These are phyloP conservation scores for Synergus itoensis DNA, from an alignment of 2,888 invertebrate genomes.

Conservation along the genomic window DNA sequence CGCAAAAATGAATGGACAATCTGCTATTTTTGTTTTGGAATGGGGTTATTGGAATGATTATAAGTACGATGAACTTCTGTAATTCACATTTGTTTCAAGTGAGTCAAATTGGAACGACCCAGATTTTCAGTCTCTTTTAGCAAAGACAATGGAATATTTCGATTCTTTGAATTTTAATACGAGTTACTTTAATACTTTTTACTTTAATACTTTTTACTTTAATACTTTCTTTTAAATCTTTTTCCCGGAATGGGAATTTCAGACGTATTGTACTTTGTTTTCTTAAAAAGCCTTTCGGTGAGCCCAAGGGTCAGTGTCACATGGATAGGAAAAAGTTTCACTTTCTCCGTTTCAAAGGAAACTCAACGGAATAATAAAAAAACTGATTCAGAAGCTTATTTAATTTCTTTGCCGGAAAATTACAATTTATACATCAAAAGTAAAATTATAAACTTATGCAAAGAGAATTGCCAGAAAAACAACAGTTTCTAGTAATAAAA, in stretches of 20 bases:
- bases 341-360: constrained; percentile 24
- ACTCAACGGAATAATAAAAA: not conserved
- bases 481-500: not conserved
- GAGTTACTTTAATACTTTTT: not conserved
- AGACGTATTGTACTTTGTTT: not conserved
- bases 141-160: not conserved
- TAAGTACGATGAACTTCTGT: not conserved
- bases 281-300: not conserved
- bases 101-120: not conserved
- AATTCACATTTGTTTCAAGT: not conserved
- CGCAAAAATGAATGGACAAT: not conserved
- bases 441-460: not conserved
- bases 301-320: constrained; percentile 4
- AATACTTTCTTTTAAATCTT: not conserved
- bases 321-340: constrained; percentile 23
- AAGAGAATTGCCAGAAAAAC: not conserved
- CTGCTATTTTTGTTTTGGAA: not conserved
- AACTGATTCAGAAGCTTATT: not conserved
- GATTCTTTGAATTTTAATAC: not conserved
- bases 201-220: not conserved
- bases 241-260: not conserved
- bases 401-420: not conserved
- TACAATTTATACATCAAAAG: not conserved
- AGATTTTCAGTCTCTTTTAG: constrained; percentile 1
- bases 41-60: not conserved